A percentile compares a stretch with the other conserved stretches of the same genome.
phyloP scores from a whole-genome alignment of 2,113 vertebrate species.

The Montifringilla adamsi region DNA sequence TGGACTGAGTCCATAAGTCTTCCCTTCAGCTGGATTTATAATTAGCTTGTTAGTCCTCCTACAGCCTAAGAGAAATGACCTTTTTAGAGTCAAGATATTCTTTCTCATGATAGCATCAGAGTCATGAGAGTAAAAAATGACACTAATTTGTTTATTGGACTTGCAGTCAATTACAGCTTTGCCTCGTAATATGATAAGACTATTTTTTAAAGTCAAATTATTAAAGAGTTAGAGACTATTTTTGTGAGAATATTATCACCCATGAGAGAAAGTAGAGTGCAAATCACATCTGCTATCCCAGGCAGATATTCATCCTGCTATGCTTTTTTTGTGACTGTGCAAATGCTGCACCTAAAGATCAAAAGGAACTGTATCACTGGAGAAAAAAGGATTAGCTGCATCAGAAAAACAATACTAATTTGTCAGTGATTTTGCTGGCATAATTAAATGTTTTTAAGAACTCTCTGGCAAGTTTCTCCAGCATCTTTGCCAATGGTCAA shows the following conservation, averaged over 20 bases:
- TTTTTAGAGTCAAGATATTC: background rate
- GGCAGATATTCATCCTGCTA: background rate
- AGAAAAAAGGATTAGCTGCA: background rate
- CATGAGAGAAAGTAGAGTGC: background rate
- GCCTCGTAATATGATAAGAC: background rate
- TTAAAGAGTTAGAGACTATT: background rate
- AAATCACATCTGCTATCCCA: background rate
- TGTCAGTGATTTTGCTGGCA: background rate
- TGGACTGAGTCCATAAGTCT: background rate
- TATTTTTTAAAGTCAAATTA: background rate
- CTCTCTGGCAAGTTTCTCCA: background rate
- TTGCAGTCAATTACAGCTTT: background rate
- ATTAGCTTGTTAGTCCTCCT: slow-evolving; percentile 8
- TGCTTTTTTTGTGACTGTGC: background rate
- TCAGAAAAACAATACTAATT: background rate
- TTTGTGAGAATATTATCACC: background rate
- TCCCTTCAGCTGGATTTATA: slow-evolving; percentile 24
- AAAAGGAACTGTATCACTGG: background rate
- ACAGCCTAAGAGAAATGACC: background rate
- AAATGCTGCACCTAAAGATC: background rate
- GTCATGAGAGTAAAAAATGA: background rate
- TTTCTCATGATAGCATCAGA: background rate
- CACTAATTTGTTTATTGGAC: background rate
- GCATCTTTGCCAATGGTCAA: background rate
- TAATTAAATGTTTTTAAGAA: background rate